Conservation (phyloP, 1,140 invertebrate genomes). For the Drosophila malerkotliana region DNA sequence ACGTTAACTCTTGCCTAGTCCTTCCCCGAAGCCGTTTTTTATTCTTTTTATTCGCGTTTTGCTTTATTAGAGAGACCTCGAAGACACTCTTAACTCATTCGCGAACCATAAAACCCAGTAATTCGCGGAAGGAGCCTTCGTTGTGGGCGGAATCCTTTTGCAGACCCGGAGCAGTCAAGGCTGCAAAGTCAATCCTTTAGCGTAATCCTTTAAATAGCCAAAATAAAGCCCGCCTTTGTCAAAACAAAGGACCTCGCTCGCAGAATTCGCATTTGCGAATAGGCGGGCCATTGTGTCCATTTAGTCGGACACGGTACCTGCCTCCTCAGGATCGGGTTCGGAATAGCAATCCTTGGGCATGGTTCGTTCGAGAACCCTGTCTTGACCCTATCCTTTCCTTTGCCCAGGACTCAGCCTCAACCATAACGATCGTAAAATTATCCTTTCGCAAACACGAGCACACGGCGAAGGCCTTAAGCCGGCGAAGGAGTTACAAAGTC, state of each 20-base stretch:
- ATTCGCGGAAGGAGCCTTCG: slow-evolving; percentile 61
- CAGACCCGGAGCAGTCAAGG: slow-evolving; percentile 64
- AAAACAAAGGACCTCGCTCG: slow-evolving; percentile 68
- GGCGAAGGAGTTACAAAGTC: slow-evolving; percentile 81
- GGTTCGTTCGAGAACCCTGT: neutral
- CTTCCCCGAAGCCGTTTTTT: slow-evolving; percentile 60
- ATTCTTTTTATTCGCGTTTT: slow-evolving; percentile 55
- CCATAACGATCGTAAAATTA: slow-evolving; percentile 74
- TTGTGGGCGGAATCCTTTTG: slow-evolving; percentile 62
- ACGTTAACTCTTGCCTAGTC: slow-evolving; percentile 72
- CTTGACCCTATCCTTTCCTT: slow-evolving; percentile 5
- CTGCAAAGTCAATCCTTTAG: slow-evolving; percentile 82
- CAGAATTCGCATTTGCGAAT: slow-evolving; percentile 71
- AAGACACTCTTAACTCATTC: slow-evolving; percentile 62
- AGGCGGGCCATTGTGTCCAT: slow-evolving; percentile 75
- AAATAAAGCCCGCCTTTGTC: slow-evolving; percentile 82
- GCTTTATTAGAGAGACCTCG: slow-evolving; percentile 56
- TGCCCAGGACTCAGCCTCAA: slow-evolving; percentile 34
- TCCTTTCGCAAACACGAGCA: slow-evolving; percentile 74
- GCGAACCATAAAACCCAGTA: slow-evolving; percentile 50
- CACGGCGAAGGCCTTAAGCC: slow-evolving; percentile 35
- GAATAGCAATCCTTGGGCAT: slow-evolving; percentile 1
- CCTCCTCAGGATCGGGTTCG: slow-evolving; percentile 23
- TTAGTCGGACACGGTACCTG: slow-evolving; percentile 70
- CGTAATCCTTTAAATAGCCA: slow-evolving; percentile 83